Evolutionary conservation across 2,888 invertebrate genomes (phyloP), one percentile per base, ranked within the genome.

Genomic region (Morpho deidamia): DNA sequence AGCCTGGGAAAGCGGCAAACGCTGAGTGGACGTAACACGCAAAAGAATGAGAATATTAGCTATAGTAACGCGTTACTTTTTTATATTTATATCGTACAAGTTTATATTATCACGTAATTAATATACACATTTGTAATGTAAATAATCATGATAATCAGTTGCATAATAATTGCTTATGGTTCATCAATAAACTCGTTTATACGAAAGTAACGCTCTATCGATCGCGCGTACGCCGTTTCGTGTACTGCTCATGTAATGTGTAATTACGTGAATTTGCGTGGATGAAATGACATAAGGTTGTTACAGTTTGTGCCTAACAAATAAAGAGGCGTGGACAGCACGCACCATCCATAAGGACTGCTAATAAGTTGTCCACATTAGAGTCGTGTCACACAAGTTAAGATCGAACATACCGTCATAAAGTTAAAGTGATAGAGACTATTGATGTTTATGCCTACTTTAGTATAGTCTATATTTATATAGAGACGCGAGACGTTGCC

Each of bases 181-280:
- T 76, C 70, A 75, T 70, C 76, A 72, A 67, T 70, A 70, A 69
- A 66, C 68, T 69, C 69, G 68, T 68, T 57, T 42, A 23, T 23
- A 23, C 23, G 23, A 23, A 58, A 66, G 71, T 75, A 72, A 79
- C 75, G 70, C 56, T 60, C 65, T 71, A 70, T 72, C 78, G 71
- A 73, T 70, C 65, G 70, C 73, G 66, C 59, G 68, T 57, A 62
- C 60, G 60, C 39, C 52, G 74, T 65, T 64, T 46, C 37, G 46
- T 46, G 61, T 65, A 63, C 62, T 63, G 72, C 62, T 72, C 78
- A 80, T 80, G 81, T 84, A 83, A 85, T 81, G 78, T 72, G 67
- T 76, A 80, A 85, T 87, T 85, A 86, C 87, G 76, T 82, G 76
- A 79, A 83, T 78, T 79, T 80, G 81, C 86, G 85, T 87, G 85